Percentiles rank a stretch among this genome's conserved stretches.
Conservation (phyloP, 2,888 invertebrate genomes). For the Spodoptera exigua region DNA sequence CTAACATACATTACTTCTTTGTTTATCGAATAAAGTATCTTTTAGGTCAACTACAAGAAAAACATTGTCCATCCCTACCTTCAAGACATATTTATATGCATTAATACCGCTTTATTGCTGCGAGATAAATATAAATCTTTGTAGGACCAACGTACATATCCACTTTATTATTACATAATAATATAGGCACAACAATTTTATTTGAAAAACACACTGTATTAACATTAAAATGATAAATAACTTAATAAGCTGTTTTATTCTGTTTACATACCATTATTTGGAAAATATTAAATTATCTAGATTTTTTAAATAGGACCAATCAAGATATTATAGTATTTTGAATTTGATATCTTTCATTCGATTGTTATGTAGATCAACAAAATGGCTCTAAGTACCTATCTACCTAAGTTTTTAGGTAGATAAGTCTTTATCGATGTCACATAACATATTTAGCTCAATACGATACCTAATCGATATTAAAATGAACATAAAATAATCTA, state of each 20-base stretch:
- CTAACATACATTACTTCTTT: background rate
- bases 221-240: conserved; percentile 18
- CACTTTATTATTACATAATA: conserved; percentile 81
- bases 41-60: conserved; percentile 26
- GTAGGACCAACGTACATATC: conserved; percentile 76
- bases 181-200: conserved; percentile 74
- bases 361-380: too few species aligned
- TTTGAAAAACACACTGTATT: conserved; percentile 67
- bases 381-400: too few species aligned
- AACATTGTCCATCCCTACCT: conserved; percentile 56
- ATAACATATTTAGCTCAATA: too few species aligned
- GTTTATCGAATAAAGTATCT: conserved; percentile 4
- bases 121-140: conserved; percentile 83
- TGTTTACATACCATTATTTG: too few species aligned
- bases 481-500: background rate
- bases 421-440: too few species aligned
- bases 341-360: too few species aligned
- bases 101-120: conserved; percentile 82
- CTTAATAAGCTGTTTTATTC: conserved; percentile 12
- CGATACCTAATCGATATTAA: too few species aligned
- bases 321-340: too few species aligned
- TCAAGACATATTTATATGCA: conserved; percentile 84
- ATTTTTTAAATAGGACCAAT: too few species aligned
- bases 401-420: too few species aligned
- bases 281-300: too few species aligned